These are phyloP conservation scores for Percopsis transmontana DNA, from an alignment of 2,113 vertebrate genomes.

Conservation along the genomic window DNA sequence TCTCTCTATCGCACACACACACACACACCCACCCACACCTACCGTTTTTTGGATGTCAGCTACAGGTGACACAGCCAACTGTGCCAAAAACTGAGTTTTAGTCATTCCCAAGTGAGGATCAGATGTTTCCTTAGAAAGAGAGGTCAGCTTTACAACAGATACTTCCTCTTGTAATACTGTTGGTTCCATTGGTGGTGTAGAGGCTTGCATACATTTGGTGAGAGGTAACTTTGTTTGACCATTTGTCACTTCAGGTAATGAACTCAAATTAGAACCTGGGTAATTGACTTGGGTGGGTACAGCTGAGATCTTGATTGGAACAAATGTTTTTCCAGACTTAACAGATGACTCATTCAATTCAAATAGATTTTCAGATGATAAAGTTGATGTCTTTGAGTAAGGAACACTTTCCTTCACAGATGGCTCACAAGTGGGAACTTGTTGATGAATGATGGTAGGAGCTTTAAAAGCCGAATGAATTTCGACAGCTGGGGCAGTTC, in stretches of 20 bases:
- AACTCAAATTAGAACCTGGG: too few relatives aligned
- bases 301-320: not conserved
- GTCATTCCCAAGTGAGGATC: constrained; percentile 38
- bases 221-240: not conserved
- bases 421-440: not conserved
- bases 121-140: constrained; percentile 21
- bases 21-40: not conserved
- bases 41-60: constrained; percentile 34
- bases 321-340: not conserved
- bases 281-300: not conserved
- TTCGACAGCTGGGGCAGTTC: not conserved
- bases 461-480: too few relatives aligned
- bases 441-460: too few relatives aligned
- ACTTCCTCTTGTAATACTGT: constrained; percentile 1
- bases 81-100: constrained; percentile 53
- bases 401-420: not conserved
- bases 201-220: constrained; percentile 5
- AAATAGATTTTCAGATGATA: not conserved
- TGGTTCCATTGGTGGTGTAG: constrained; percentile 2
- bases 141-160: constrained; percentile 5
- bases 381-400: not conserved
- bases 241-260: not conserved
- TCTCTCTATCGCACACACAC: too few relatives aligned
- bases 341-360: not conserved
- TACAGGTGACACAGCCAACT: constrained; percentile 42